Evolutionary conservation across 1,140 invertebrate genomes (phyloP).

Genomic region (Aricia agestis): DNA sequence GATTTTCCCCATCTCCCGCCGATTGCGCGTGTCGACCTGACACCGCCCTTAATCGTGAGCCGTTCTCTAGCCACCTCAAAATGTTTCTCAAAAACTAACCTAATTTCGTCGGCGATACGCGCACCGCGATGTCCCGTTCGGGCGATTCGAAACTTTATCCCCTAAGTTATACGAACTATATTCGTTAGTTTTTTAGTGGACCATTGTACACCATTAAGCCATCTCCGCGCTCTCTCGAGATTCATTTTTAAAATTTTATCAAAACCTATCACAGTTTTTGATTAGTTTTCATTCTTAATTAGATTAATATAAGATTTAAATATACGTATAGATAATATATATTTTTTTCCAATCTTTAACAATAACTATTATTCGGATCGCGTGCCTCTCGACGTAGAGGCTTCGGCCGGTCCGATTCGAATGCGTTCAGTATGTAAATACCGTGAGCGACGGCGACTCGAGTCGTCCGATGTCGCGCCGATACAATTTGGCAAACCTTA

Average conservation of each 20-base stretch:
- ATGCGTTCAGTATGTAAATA: slow-evolving; percentile 19
- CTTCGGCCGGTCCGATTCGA: slow-evolving; percentile 36
- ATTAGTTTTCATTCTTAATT: slow-evolving; percentile 75
- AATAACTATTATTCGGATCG: slow-evolving; percentile 68
- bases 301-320: slow-evolving; percentile 76
- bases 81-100: slow-evolving; percentile 73
- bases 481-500: slow-evolving; percentile 48
- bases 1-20: slow-evolving; percentile 53
- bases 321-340: slow-evolving; percentile 76
- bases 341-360: slow-evolving; percentile 72
- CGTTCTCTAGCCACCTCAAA: slow-evolving; percentile 52
- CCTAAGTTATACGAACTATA: slow-evolving; percentile 24
- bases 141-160: slow-evolving; percentile 21
- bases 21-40: slow-evolving; percentile 37
- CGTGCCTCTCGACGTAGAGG: slow-evolving; percentile 32
- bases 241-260: slow-evolving; percentile 74
- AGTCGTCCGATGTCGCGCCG: slow-evolving; percentile 18
- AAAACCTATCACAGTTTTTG: slow-evolving; percentile 77
- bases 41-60: slow-evolving; percentile 47
- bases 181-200: slow-evolving; percentile 19
- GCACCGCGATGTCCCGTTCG: slow-evolving; percentile 20
- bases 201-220: slow-evolving; percentile 30
- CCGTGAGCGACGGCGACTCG: slow-evolving; percentile 37
- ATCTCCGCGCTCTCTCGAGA: slow-evolving; percentile 41
- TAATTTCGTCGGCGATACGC: slow-evolving; percentile 41